phyloP scores from a whole-genome alignment of 2,888 invertebrate genomes.

The Chrysina gloriosa region DNA sequence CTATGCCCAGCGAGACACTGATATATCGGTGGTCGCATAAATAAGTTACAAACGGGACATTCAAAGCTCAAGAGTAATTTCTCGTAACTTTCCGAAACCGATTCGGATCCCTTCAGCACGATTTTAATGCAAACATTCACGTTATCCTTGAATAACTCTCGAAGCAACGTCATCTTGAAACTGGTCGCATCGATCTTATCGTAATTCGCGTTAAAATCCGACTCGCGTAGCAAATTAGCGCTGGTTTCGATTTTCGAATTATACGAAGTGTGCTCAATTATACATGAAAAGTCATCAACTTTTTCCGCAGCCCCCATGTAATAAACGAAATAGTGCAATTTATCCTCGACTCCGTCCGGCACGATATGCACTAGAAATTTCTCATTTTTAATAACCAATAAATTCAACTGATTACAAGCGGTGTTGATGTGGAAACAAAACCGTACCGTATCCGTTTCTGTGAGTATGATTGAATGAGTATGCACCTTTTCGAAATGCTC shows the following conservation, averaged over 20 bases:
- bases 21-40: conserved; percentile 60
- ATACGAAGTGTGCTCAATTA: conserved; percentile 55
- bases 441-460: conserved; percentile 52
- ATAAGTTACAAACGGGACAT: conserved; percentile 59
- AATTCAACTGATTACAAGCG: conserved; percentile 49
- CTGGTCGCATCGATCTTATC: conserved; percentile 41
- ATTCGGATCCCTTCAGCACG: neutral
- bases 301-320: conserved; percentile 53
- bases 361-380: conserved; percentile 54
- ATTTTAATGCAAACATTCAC: conserved; percentile 41
- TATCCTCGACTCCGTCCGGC: conserved; percentile 49
- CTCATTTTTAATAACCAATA: conserved; percentile 54
- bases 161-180: conserved; percentile 54
- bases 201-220: conserved; percentile 38
- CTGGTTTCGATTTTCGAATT: conserved; percentile 54
- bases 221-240: conserved; percentile 42
- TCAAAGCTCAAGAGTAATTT: conserved; percentile 57
- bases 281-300: conserved; percentile 51
- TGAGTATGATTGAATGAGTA: conserved; percentile 54
- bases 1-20: conserved; percentile 60
- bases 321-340: conserved; percentile 55
- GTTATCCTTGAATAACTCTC: conserved; percentile 48
- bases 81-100: conserved; percentile 45
- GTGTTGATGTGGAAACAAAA: conserved; percentile 54
- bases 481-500: conserved; percentile 56